Evolutionary conservation across 2,797 vertebrate species (phyloP).

Genomic region (Gymnodraco acuticeps): DNA sequence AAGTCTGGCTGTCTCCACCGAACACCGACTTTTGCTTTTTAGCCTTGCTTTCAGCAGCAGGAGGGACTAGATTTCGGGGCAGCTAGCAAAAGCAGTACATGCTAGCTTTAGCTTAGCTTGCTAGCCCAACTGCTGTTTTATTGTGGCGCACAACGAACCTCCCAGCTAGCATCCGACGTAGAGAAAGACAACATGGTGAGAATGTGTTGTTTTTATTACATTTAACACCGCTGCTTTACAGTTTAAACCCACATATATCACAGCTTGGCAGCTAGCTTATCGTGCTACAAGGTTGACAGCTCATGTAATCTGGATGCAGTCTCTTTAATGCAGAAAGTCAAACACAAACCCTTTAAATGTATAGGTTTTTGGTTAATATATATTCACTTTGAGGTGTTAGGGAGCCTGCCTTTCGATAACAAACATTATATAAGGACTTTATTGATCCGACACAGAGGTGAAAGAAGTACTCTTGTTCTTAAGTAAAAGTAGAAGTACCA

Average conservation of each 20-base stretch:
- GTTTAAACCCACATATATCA: not conserved
- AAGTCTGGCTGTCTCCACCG: constrained; percentile 40
- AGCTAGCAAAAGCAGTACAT: constrained; percentile 18
- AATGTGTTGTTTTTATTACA: rapidly evolving
- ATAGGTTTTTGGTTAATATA: not conserved
- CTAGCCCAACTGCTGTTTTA: constrained; percentile 46
- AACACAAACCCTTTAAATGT: not conserved
- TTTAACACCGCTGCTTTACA: rapidly evolving
- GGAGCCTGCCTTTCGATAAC: too few relatives aligned
- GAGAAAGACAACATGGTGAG: constrained; percentile 74
- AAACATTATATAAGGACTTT: not conserved
- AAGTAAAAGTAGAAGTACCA: too few relatives aligned
- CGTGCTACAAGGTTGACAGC: constrained; percentile 37
- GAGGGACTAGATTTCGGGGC: constrained; percentile 56
- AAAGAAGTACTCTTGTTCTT: too few relatives aligned
- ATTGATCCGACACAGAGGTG: too few relatives aligned
- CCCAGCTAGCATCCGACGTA: constrained; percentile 52
- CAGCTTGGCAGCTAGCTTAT: constrained; percentile 8
- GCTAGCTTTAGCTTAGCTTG: constrained; percentile 58
- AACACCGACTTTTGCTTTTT: constrained; percentile 56
- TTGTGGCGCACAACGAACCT: constrained; percentile 60
- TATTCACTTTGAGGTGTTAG: too few relatives aligned
- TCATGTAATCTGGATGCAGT: constrained; percentile 39
- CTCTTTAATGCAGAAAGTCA: not conserved
- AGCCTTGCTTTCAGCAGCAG: constrained; percentile 15